Conservation (phyloP, 2,888 invertebrate genomes). For the Campoletis raptor region DNA sequence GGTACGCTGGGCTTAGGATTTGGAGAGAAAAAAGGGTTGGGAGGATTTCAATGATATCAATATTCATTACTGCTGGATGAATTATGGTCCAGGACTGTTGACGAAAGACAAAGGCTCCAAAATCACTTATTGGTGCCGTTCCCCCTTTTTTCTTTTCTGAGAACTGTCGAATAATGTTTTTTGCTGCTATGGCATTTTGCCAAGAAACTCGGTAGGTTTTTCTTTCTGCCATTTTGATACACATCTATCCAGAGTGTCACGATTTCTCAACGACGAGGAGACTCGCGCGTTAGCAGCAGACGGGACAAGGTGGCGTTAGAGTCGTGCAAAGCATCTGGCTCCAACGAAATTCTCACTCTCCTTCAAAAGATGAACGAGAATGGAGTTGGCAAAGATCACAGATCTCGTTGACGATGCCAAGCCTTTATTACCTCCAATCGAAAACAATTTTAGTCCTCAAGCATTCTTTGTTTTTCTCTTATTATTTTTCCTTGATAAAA, state of each 20-base stretch:
- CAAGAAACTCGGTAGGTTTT: constrained; percentile 8
- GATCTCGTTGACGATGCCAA: constrained; percentile 9
- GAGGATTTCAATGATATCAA: not conserved
- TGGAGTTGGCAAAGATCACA: constrained; percentile 25
- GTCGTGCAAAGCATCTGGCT: constrained; percentile 66
- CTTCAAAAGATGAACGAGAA: constrained; percentile 35
- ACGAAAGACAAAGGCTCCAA: constrained; percentile 12
- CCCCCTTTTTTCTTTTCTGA: constrained; percentile 10
- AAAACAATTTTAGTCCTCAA: constrained; percentile 26
- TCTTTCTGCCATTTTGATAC: constrained; percentile 1
- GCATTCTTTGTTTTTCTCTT: not conserved
- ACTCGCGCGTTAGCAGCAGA: constrained; percentile 61
- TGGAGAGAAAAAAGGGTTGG: not conserved
- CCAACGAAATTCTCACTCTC: constrained; percentile 52
- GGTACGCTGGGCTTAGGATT: not conserved
- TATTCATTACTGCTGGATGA: not conserved
- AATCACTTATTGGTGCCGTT: constrained; percentile 9
- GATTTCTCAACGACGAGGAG: constrained; percentile 48
- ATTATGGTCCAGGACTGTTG: not conserved
- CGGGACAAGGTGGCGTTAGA: constrained; percentile 57
- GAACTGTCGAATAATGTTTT: constrained; percentile 17
- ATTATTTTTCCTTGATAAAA: not conserved
- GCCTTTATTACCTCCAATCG: not conserved
- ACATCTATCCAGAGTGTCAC: constrained; percentile 7
- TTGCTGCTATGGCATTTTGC: constrained; percentile 37